These are phyloP conservation scores for Dipodomys spectabilis DNA, from an alignment of 2,113 vertebrate species.

Conservation along the genomic window DNA sequence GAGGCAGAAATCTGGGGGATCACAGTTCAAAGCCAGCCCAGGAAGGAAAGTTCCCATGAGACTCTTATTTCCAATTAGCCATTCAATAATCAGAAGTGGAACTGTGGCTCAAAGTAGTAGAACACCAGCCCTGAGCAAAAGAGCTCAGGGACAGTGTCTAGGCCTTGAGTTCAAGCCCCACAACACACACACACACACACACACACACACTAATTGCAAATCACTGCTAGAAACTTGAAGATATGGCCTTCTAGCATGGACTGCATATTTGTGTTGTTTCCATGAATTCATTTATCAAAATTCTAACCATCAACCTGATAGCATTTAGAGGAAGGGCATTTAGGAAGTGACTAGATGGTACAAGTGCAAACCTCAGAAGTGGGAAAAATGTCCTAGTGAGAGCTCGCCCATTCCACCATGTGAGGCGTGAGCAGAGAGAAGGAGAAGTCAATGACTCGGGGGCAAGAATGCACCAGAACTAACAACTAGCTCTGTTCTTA, in stretches of 20 bases:
- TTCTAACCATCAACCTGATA: fast-evolving
- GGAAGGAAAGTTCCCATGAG: no score
- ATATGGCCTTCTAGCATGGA: not conserved
- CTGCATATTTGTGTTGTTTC: not conserved
- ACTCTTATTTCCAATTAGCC: no score
- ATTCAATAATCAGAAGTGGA: no score
- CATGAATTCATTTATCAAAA: not conserved
- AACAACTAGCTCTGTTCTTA: no score
- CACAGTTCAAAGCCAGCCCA: no score
- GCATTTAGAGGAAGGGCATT: not conserved
- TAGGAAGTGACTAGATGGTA: not conserved
- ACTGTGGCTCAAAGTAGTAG: no score
- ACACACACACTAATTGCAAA: no score
- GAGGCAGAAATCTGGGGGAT: no score
- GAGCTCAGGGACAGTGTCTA: no score
- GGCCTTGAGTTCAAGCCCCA: no score
- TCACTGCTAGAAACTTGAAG: not conserved
- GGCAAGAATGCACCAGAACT: not conserved
- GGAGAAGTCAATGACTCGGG: not conserved
- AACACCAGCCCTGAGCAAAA: no score
- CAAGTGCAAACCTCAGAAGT: not conserved
- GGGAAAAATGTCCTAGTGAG: not conserved
- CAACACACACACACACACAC: no score
- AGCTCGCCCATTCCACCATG: not conserved
- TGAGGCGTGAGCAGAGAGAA: not conserved